Base-by-base conservation (phyloP, 2,113 vertebrate genomes). In the human region DNA sequence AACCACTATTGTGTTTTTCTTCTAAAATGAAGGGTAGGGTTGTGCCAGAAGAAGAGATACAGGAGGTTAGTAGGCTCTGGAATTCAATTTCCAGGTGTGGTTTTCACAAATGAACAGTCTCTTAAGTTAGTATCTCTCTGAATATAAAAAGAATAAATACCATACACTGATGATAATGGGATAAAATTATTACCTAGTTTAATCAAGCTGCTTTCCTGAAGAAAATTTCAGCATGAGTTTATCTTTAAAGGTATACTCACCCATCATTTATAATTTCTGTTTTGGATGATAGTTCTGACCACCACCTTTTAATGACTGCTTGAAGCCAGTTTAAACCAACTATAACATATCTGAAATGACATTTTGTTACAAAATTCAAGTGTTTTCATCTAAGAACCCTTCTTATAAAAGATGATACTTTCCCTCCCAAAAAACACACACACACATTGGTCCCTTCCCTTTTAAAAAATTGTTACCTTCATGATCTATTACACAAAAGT, bases 261-360 rank as follows among this genome's bases (percentile, higher is more conserved):
- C 98, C 98, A 98, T 99, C 98, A 64, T 98, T 98, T 98, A 98
- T 97, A 97, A 98, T 98, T 94, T 98, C 99, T 95, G 98, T 98
- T 96, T 99, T 98, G 93, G 97, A 97, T 97, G 98, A 99, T 1
- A 99, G 98, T 79, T 99, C 99, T 97, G 99, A 98, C 99, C 99
- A 98, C 99, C 99, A 99, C 94, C 99, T 99, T 98, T 99, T 99
- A 98, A 99, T 98, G 98, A 99, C 99, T 95, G 99, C 99, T 97
- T 99, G 98, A 92, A 99, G 99, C 99, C 99, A 99, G 96, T 99
- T 99, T 97, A 99, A 99, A 96, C 99, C 99, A 98, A 99, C 99
- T 93, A 99, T 98, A 50, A 99, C 98, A 38, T 99, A 99, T 85
- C 99, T 99, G 99, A 87, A 99, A 98, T 87, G 83, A 98, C 43